A percentile compares a stretch with the other conserved stretches of the same genome.
These are phyloP conservation scores for Drepana falcataria DNA, from an alignment of 2,888 invertebrate species.

Conservation along the genomic window DNA sequence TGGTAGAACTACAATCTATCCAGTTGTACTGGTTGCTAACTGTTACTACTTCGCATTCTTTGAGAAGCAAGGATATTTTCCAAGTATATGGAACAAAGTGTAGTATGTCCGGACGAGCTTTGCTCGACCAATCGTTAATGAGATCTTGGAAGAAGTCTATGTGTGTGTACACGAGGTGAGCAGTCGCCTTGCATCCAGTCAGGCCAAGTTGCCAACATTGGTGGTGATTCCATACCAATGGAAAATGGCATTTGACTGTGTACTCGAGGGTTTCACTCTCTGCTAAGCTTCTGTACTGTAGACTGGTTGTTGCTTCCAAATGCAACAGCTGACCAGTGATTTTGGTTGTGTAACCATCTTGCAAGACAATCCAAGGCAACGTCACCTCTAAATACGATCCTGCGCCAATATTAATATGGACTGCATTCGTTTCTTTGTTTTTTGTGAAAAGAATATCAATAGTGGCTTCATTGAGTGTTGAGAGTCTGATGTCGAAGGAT, in stretches of 20 bases:
- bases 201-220: slow-evolving; percentile 96
- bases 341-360: slow-evolving; percentile 93
- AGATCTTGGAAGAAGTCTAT: slow-evolving; percentile 98
- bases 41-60: slow-evolving; percentile 96
- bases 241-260: slow-evolving; percentile 92
- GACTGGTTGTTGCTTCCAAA: slow-evolving; percentile 96
- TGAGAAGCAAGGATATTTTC: slow-evolving; percentile 92
- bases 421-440: slow-evolving; percentile 95
- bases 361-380: slow-evolving; percentile 93
- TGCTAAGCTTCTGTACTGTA: slow-evolving; percentile 94
- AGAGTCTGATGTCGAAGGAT: slow-evolving; percentile 94
- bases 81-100: slow-evolving; percentile 98
- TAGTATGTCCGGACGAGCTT: slow-evolving; percentile 94
- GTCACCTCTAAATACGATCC: slow-evolving; percentile 98
- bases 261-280: slow-evolving; percentile 97
- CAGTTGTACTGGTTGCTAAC: slow-evolving; percentile 98
- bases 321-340: slow-evolving; percentile 96
- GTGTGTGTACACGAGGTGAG: slow-evolving; percentile 94
- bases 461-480: slow-evolving; percentile 94
- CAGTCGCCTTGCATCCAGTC: slow-evolving; percentile 96
- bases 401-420: slow-evolving; percentile 96
- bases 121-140: slow-evolving; percentile 97
- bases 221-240: slow-evolving; percentile 96
- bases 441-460: slow-evolving; percentile 98
- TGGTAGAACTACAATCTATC: slow-evolving; percentile 98